Percentiles rank a stretch among this genome's conserved stretches.
Conservation (phyloP, 1,140 invertebrate species). For the Dreissena polymorpha region DNA sequence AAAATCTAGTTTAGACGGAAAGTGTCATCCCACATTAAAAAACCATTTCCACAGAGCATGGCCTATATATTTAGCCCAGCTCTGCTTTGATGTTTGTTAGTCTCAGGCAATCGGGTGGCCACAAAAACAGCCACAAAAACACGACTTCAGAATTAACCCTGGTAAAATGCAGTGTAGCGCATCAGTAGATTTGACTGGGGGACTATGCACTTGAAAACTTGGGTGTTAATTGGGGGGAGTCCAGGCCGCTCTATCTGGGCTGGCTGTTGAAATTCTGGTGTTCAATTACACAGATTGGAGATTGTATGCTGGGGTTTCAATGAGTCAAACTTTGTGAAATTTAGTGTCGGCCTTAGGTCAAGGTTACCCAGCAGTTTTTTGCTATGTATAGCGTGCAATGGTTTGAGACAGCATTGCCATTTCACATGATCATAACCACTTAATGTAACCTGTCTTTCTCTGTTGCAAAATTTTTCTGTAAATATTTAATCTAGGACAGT, state of each 20-base stretch:
- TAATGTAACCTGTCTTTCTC: too few species aligned
- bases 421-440: too few species aligned
- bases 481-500: too few species aligned
- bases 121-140: conserved; percentile 40
- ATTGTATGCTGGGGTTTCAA: not conserved
- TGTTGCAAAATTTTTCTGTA: too few species aligned
- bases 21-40: too few species aligned
- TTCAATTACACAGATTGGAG: not conserved
- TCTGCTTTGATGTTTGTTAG: conserved; percentile 42
- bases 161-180: conserved; percentile 14
- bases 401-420: too few species aligned
- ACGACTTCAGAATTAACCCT: conserved; percentile 31
- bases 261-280: not conserved
- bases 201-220: not conserved
- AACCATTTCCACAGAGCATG: too few species aligned
- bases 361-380: too few species aligned
- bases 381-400: too few species aligned
- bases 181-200: not conserved
- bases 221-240: not conserved
- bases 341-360: too few species aligned
- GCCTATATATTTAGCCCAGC: not conserved
- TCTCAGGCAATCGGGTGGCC: conserved; percentile 4
- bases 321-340: not conserved
- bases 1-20: too few species aligned
- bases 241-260: not conserved